Evolutionary conservation across 2,113 vertebrate genomes (phyloP).

Genomic region (Mobula hypostoma): DNA sequence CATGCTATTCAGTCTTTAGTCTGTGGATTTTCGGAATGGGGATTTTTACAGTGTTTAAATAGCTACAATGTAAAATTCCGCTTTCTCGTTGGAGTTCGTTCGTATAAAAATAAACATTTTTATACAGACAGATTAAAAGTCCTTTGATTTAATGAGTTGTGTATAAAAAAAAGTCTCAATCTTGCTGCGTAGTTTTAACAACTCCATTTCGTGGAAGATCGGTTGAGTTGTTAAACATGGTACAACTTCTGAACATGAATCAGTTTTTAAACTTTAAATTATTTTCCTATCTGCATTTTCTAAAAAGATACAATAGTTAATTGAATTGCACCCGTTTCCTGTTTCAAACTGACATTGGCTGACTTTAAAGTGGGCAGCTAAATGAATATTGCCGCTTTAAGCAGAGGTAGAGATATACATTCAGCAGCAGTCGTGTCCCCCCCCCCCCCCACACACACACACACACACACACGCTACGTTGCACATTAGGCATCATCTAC

Average conservation of each 20-base stretch:
- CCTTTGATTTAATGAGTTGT: background rate
- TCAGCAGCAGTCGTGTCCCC: too few species aligned
- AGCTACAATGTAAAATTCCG: background rate
- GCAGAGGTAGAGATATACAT: background rate
- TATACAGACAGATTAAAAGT: background rate
- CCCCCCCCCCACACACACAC: too few species aligned
- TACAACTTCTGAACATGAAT: background rate
- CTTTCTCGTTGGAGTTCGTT: too few species aligned
- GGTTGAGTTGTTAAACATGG: background rate
- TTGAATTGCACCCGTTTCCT: background rate
- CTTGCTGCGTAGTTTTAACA: background rate
- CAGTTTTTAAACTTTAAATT: background rate
- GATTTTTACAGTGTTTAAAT: too few species aligned
- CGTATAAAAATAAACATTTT: background rate
- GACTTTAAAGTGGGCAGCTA: slow-evolving; percentile 30
- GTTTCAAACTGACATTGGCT: background rate
- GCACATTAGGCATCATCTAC: too few species aligned
- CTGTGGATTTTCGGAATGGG: too few species aligned
- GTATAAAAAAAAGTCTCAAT: background rate
- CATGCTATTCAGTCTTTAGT: too few species aligned
- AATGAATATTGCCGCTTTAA: slow-evolving; percentile 22
- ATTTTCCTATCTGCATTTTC: background rate
- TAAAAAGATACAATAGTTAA: background rate
- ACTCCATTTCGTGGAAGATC: background rate
- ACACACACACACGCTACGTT: too few species aligned